A percentile compares a stretch with the other conserved stretches of the same genome.
These are phyloP conservation scores for Epicampocera succincta DNA, from an alignment of 2,888 invertebrate genomes.

Conservation along the genomic window DNA sequence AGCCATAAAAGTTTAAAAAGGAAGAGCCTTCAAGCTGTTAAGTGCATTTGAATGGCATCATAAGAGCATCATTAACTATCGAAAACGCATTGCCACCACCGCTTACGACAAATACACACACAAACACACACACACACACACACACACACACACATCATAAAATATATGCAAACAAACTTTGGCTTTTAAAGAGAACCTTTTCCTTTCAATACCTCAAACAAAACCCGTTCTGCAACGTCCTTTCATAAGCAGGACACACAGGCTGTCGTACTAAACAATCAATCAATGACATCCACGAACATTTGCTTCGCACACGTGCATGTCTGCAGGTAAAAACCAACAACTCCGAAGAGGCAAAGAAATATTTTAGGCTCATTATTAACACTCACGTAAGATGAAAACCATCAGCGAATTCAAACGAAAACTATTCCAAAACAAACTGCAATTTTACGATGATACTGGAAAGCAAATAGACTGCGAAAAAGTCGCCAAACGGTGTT, in stretches of 20 bases:
- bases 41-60: conserved; percentile 70
- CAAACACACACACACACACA: too few relatives aligned
- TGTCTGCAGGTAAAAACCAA: conserved; percentile 23
- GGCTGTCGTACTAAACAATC: conserved; percentile 25
- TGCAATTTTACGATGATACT: background rate
- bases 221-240: background rate
- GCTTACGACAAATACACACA: too few relatives aligned
- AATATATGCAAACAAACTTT: too few relatives aligned
- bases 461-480: conserved; percentile 9
- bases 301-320: conserved; percentile 13
- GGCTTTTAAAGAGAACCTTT: conserved; percentile 35
- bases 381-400: conserved; percentile 53
- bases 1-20: conserved; percentile 70
- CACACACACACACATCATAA: too few relatives aligned
- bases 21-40: conserved; percentile 74
- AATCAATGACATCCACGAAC: conserved; percentile 60
- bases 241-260: background rate
- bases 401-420: conserved; percentile 58
- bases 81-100: conserved; percentile 34
- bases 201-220: background rate
- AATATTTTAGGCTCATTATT: background rate
- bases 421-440: conserved; percentile 32
- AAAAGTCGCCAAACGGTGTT: background rate
- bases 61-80: conserved; percentile 28
- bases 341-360: background rate